Conservation (phyloP, 2,888 invertebrate genomes). For the Microchrysa polita region DNA sequence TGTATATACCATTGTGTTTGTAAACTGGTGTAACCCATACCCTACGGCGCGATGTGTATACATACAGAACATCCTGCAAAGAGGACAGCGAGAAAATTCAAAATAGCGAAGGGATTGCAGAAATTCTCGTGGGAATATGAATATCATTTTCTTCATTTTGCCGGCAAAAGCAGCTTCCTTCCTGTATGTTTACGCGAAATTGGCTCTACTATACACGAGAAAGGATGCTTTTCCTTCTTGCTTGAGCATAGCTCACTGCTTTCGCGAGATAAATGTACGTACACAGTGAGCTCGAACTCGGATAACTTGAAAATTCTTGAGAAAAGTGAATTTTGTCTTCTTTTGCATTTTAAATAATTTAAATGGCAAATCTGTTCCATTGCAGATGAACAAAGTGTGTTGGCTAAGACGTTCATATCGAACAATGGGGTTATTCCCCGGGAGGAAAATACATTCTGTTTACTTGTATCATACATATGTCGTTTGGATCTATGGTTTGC, state of each 20-base stretch:
- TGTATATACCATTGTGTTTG: too few species aligned
- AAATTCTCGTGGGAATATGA: conserved; percentile 17
- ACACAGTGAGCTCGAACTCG: conserved; percentile 1
- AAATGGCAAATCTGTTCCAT: conserved; percentile 11
- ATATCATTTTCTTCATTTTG: background rate
- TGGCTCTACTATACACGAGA: background rate
- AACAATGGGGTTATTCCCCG: background rate
- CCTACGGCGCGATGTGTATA: background rate
- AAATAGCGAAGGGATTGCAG: conserved; percentile 30
- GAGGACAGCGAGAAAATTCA: conserved; percentile 23
- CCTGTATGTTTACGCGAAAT: too few species aligned
- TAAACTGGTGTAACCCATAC: too few species aligned
- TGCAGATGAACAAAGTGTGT: background rate
- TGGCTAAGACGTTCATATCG: background rate
- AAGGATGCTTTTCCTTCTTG: background rate
- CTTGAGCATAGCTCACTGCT: background rate
- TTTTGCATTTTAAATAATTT: conserved; percentile 33
- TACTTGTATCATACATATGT: conserved; percentile 3
- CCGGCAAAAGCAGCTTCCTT: background rate
- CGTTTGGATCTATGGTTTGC: background rate
- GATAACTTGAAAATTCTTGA: conserved; percentile 23
- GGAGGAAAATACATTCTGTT: background rate
- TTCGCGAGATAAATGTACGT: background rate
- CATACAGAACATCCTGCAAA: background rate
- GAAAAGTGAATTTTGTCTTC: conserved; percentile 23